Percentiles rank a stretch among this genome's conserved stretches.
Evolutionary conservation across 2,888 invertebrate genomes (phyloP).

Genomic region (Netelia fuscicornis): DNA sequence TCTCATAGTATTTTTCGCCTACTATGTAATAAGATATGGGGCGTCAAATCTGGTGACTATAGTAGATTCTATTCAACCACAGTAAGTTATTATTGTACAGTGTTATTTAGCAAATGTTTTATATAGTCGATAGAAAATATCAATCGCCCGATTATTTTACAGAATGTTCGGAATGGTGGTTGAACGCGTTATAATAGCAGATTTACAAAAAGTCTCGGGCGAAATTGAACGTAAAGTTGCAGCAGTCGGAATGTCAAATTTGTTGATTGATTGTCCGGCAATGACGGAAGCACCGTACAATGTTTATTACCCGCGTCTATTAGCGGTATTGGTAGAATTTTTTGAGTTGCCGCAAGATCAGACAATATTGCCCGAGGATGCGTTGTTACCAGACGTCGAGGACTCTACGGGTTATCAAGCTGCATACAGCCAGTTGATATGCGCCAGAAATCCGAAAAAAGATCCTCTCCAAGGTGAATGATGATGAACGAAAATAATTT

Average conservation of each 20-base stretch:
- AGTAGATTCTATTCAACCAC: slow-evolving; percentile 94
- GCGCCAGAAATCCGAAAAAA: slow-evolving; percentile 90
- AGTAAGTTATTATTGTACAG: slow-evolving; percentile 86
- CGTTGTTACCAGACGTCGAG: slow-evolving; percentile 94
- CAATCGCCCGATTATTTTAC: slow-evolving; percentile 66
- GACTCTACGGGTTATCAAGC: slow-evolving; percentile 95
- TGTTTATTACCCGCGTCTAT: slow-evolving; percentile 79
- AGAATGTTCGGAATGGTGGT: slow-evolving; percentile 98
- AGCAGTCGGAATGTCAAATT: slow-evolving; percentile 94
- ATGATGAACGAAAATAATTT: neutral
- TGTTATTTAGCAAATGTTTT: slow-evolving; percentile 15
- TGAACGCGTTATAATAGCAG: slow-evolving; percentile 94
- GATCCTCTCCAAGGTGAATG: slow-evolving; percentile 91
- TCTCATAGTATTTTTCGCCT: slow-evolving; percentile 95
- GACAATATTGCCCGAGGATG: slow-evolving; percentile 92
- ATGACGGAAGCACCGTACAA: slow-evolving; percentile 89
- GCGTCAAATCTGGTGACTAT: slow-evolving; percentile 90
- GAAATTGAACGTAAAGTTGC: slow-evolving; percentile 95
- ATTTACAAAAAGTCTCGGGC: slow-evolving; percentile 94
- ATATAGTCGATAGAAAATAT: neutral
- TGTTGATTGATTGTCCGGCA: slow-evolving; percentile 92
- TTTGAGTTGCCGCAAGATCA: slow-evolving; percentile 96
- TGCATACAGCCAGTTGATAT: slow-evolving; percentile 94
- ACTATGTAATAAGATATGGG: slow-evolving; percentile 94
- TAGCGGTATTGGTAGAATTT: slow-evolving; percentile 89